Percentiles rank a stretch among this genome's conserved stretches.
Evolutionary conservation across 2,888 invertebrate species (phyloP).

Genomic region (Meloe dianella): DNA sequence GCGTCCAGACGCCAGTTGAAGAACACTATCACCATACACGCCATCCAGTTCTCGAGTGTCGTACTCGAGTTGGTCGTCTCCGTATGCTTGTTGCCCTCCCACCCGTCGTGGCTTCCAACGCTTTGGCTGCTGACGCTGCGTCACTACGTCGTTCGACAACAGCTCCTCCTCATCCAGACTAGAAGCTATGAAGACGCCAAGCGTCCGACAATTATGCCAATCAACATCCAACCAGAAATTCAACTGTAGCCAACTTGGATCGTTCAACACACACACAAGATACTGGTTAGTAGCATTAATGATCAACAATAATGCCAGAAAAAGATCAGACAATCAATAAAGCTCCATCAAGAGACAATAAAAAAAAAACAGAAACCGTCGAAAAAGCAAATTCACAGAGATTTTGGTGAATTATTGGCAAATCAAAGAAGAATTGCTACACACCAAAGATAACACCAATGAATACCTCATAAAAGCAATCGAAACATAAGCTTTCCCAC

Average conservation of each 20-base stretch:
- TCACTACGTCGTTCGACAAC: constrained; percentile 38
- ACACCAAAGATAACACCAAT: background rate
- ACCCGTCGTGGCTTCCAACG: constrained; percentile 39
- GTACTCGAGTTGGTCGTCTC: constrained; percentile 30
- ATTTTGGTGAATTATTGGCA: too few species aligned
- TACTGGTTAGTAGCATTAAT: background rate
- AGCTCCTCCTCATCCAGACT: constrained; percentile 25
- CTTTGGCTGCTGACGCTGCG: constrained; percentile 38
- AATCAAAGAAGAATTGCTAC: too few species aligned
- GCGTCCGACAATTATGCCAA: constrained; percentile 20
- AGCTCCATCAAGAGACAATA: constrained; percentile 12
- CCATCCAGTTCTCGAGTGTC: constrained; percentile 49
- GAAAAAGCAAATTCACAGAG: too few species aligned
- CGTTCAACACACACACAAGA: background rate
- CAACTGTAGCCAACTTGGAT: background rate
- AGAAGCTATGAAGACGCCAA: constrained; percentile 23
- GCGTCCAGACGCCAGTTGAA: constrained; percentile 27
- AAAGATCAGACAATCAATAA: constrained; percentile 10
- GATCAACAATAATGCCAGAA: background rate
- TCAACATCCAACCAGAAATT: background rate
- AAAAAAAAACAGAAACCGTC: too few species aligned
- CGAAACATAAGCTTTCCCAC: background rate
- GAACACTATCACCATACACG: constrained; percentile 40
- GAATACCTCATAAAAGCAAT: background rate
- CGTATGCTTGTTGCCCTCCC: constrained; percentile 30